phyloP scores from a whole-genome alignment of 2,888 invertebrate species.

The Dryobotodes eremita region DNA sequence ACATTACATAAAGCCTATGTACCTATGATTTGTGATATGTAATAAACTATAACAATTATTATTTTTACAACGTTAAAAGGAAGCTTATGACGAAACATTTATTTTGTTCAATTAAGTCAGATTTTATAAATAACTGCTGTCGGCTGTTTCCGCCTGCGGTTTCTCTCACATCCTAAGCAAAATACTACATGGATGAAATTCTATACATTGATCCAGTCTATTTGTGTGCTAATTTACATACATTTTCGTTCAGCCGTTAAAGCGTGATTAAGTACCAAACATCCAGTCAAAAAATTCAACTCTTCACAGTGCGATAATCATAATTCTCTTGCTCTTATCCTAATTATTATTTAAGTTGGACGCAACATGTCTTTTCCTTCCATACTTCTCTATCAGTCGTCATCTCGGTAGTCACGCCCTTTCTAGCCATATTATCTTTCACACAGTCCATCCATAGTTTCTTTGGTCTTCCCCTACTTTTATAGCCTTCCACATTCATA shows the following conservation, averaged over 20 bases:
- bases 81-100: neutral
- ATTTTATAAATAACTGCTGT: neutral
- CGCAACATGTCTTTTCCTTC: neutral
- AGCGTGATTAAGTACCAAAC: neutral
- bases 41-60: neutral
- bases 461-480: neutral
- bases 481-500: neutral
- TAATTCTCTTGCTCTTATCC: neutral
- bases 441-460: neutral
- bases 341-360: neutral
- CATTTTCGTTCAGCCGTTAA: neutral
- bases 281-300: neutral
- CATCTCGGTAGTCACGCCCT: neutral
- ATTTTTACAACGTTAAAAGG: neutral
- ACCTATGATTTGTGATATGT: slow-evolving; percentile 4
- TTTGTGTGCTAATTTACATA: neutral
- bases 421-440: neutral
- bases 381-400: neutral
- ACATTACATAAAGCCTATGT: neutral
- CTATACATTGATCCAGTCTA: neutral
- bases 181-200: neutral
- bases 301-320: neutral
- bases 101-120: neutral
- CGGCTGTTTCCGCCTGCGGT: neutral
- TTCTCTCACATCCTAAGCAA: neutral